Evolutionary conservation across 2,113 vertebrate genomes (phyloP), one percentile per base, ranked within the genome.

Genomic region (Phocoena sinus): DNA sequence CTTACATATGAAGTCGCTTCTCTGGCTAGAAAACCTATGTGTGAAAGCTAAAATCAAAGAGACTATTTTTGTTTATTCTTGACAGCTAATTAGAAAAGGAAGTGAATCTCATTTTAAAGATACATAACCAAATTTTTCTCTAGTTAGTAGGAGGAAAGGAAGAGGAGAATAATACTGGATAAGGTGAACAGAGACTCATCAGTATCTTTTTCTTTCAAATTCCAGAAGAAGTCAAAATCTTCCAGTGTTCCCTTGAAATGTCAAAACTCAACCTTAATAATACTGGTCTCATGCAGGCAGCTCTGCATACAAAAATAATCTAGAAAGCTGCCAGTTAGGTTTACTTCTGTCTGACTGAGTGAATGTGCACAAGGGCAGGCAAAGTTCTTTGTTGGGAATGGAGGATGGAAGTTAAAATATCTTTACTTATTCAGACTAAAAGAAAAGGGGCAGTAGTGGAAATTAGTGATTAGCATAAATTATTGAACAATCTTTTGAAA

Each of bases 31-130:
- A 97, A 96, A 56, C 62, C 60, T 87, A 68, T 21, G 31, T 67
- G 33, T 44, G n/a, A 94, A 28, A 95, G 80, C 71, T 89, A 92
- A 96, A 82, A 96, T 74, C 2, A 11, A 96, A 89, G 71, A 89
- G 13, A 83, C 53, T 96, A 33, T 85, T 97, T 96, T 97, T 97
- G 93, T 97, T 98, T 98, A 94, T 95, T 95, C 50, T 96, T 92
- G 79, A 86, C 26, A 94, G 77, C 93, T 96, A 97, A 97, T 97
- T 98, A 96, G 62, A 70, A 97, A 79, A 95, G n/a, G 65, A 96
- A 88, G 56, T 83, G 92, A 90, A 96, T 91, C 76, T 82, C 84
- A 0, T 96, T 94, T 97, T 95, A 96, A 97, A 97, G 81, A 65
- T 28, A 67, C 0, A 89, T 21, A 67, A 80, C 7, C n/a, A 86